Evolutionary conservation across 1,140 invertebrate genomes (phyloP).

Genomic region (Sitophilus oryzae): DNA sequence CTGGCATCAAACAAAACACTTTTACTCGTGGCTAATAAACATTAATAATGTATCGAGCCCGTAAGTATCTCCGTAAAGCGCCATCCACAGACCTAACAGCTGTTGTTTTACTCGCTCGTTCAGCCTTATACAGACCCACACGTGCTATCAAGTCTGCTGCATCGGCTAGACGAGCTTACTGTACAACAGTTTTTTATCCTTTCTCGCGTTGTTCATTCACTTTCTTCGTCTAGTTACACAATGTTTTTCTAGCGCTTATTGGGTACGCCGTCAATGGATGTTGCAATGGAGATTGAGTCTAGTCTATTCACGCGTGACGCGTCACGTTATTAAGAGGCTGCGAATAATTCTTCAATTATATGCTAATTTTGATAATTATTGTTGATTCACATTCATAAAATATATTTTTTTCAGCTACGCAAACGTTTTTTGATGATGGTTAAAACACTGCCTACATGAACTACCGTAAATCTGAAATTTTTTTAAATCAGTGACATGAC

Average conservation of each 20-base stretch:
- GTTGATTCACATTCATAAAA: too few species aligned
- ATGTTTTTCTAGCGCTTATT: not conserved
- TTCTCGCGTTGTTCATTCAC: slow-evolving; percentile 13
- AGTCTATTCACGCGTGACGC: too few species aligned
- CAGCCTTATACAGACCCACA: too few species aligned
- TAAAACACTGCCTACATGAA: too few species aligned
- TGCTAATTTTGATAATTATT: too few species aligned
- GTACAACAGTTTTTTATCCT: slow-evolving; percentile 10
- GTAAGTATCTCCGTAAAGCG: slow-evolving; percentile 7
- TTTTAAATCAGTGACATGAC: too few species aligned
- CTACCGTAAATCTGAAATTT: too few species aligned
- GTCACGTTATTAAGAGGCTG: too few species aligned
- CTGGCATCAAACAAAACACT: slow-evolving; percentile 17
- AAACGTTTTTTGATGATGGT: too few species aligned
- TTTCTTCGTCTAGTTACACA: not conserved
- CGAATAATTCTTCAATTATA: too few species aligned
- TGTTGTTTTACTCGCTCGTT: slow-evolving; percentile 9
- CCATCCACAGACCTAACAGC: slow-evolving; percentile 12
- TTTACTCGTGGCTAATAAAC: slow-evolving; percentile 21
- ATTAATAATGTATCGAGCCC: slow-evolving; percentile 18
- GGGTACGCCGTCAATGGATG: not conserved
- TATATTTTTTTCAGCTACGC: too few species aligned
- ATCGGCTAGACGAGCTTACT: slow-evolving; percentile 21
- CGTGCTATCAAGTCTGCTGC: slow-evolving; percentile 13
- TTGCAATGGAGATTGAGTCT: too few species aligned